Evolutionary conservation across 2,888 invertebrate genomes (phyloP).

Genomic region (Heterodera filipjevi): DNA sequence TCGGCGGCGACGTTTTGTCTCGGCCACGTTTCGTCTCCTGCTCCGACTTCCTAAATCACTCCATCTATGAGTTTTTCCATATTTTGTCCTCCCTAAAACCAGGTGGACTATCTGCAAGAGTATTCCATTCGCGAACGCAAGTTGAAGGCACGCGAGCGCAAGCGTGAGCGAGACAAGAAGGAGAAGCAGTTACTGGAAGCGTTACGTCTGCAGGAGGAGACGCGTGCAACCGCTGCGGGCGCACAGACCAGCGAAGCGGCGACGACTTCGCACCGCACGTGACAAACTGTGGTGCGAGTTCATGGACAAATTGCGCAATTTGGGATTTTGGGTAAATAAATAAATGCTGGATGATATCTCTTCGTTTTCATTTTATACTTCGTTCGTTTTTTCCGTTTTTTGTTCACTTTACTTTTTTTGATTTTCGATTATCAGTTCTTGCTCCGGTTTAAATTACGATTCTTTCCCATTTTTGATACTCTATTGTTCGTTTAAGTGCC

Average conservation of each 20-base stretch:
- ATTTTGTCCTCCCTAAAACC: background rate
- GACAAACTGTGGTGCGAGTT: too few species aligned
- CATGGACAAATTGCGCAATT: too few species aligned
- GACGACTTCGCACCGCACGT: background rate
- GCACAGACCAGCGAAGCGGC: background rate
- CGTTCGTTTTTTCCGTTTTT: too few species aligned
- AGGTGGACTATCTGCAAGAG: slow-evolving; percentile 28
- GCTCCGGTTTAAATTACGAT: too few species aligned
- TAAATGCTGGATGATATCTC: too few species aligned
- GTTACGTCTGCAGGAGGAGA: slow-evolving; percentile 6
- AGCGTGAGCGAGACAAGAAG: slow-evolving; percentile 28
- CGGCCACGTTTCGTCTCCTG: background rate
- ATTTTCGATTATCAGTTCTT: too few species aligned
- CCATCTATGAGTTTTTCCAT: background rate
- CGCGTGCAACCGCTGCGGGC: background rate
- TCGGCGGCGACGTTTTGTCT: background rate
- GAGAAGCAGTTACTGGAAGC: slow-evolving; percentile 23
- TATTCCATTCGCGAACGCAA: slow-evolving; percentile 30
- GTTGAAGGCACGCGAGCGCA: slow-evolving; percentile 32
- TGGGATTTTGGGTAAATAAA: too few species aligned
- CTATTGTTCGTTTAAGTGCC: too few species aligned
- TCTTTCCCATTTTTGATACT: too few species aligned
- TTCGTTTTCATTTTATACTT: too few species aligned
- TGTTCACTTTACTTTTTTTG: too few species aligned
- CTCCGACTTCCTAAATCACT: too few species aligned